These are phyloP conservation scores for Eupithecia vulgata DNA, from an alignment of 2,888 invertebrate genomes.

Conservation along the genomic window DNA sequence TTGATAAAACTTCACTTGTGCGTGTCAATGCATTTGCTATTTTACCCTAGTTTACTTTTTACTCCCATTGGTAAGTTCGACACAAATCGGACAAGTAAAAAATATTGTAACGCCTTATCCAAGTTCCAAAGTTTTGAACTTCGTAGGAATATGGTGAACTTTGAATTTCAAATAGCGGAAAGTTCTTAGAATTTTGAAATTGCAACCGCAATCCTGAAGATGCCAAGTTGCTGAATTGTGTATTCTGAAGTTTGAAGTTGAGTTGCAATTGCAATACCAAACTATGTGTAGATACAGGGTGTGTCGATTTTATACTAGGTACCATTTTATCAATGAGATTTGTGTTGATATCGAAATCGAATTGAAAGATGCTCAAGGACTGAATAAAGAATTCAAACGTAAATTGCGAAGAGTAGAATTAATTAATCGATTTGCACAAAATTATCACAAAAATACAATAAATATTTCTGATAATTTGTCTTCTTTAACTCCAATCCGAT, in stretches of 20 bases:
- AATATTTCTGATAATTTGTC: background rate
- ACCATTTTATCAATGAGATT: background rate
- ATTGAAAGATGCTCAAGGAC: background rate
- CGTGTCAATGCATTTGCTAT: background rate
- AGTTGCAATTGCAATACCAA: conserved; percentile 12
- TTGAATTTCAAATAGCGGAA: conserved; percentile 21
- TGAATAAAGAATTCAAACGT: background rate
- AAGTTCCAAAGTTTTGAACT: conserved; percentile 3
- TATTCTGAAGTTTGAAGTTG: conserved; percentile 7
- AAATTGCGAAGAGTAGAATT: background rate
- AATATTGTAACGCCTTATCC: background rate
- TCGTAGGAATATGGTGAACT: background rate
- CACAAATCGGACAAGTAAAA: background rate
- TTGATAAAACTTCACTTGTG: background rate
- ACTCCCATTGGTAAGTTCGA: background rate
- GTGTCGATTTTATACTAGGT: background rate
- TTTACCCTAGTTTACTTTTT: background rate
- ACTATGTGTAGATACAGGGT: conserved; percentile 3
- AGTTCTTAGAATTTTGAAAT: conserved; percentile 25
- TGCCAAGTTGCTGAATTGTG: background rate
- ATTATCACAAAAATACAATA: background rate
- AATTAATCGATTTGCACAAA: background rate
- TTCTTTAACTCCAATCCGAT: background rate
- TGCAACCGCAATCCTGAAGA: conserved; percentile 12
- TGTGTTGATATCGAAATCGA: background rate